These are phyloP conservation scores for Mystacides longicornis DNA, from an alignment of 2,888 invertebrate genomes.

Conservation along the genomic window DNA sequence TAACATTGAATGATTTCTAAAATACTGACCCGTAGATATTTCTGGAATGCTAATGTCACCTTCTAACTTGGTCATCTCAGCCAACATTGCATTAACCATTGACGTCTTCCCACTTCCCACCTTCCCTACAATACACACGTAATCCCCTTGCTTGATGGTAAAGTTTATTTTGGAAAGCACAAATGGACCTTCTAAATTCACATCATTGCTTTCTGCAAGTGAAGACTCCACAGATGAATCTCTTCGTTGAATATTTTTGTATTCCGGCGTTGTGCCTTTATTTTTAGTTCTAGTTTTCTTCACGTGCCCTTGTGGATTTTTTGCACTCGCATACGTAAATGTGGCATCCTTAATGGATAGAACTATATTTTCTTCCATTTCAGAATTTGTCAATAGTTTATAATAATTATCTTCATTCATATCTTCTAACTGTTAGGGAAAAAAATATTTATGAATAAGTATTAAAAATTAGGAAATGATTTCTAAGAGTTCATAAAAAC, in stretches of 20 bases:
- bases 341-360: conserved; percentile 51
- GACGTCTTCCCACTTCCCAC: conserved; percentile 91
- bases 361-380: conserved; percentile 49
- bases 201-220: conserved; percentile 3
- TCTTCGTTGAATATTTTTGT: conserved; percentile 31
- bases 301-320: conserved; percentile 33
- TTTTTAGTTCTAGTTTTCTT: conserved; percentile 45
- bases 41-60: conserved; percentile 66
- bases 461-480: neutral
- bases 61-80: conserved; percentile 65
- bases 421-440: conserved; percentile 43
- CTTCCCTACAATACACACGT: conserved; percentile 80
- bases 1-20: neutral
- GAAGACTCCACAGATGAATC: conserved; percentile 33
- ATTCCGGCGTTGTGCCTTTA: conserved; percentile 10
- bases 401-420: conserved; percentile 59
- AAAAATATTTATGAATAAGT: neutral
- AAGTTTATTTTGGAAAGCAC: conserved; percentile 36
- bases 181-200: conserved; percentile 31
- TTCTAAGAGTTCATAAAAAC: neutral
- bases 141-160: conserved; percentile 55
- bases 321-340: conserved; percentile 52
- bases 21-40: conserved; percentile 50
- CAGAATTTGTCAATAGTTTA: conserved; percentile 42
- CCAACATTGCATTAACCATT: conserved; percentile 75